A percentile compares a stretch with the other conserved stretches of the same genome.
Evolutionary conservation across 2,797 vertebrate genomes (phyloP).

Genomic region (Xiphophorus birchmanni): DNA sequence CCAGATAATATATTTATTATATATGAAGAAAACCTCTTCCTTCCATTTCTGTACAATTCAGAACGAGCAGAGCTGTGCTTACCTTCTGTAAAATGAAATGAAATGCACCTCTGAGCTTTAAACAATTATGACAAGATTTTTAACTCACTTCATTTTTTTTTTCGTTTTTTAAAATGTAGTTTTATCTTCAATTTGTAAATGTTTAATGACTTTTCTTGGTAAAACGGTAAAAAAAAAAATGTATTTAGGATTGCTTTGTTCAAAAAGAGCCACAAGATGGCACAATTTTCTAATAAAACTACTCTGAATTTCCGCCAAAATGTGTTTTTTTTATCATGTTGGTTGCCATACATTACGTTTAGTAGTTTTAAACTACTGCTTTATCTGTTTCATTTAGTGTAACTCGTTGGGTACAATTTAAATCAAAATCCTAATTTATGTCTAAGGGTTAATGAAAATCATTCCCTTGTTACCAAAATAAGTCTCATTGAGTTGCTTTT

Average conservation of each 20-base stretch:
- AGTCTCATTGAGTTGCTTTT: background rate
- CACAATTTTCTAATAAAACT: constrained; percentile 22
- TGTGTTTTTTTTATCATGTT: background rate
- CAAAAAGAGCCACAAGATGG: constrained; percentile 50
- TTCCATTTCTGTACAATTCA: background rate
- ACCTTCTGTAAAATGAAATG: background rate
- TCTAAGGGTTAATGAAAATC: background rate
- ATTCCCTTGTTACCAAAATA: background rate
- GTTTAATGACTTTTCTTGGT: background rate
- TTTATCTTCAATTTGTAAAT: background rate
- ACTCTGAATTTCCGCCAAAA: no score
- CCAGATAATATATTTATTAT: background rate
- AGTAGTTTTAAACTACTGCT: background rate
- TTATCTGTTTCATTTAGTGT: background rate
- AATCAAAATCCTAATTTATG: background rate
- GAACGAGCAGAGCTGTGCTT: background rate
- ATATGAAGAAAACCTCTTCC: background rate
- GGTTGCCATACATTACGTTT: no score
- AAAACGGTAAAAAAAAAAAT: background rate
- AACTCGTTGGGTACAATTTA: background rate
- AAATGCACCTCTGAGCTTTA: background rate
- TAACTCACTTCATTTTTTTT: background rate
- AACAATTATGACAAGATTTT: background rate
- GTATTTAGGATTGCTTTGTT: background rate
- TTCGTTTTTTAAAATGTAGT: background rate